Base-by-base conservation (phyloP, 1,140 invertebrate species). In the Pissodes strobi region DNA sequence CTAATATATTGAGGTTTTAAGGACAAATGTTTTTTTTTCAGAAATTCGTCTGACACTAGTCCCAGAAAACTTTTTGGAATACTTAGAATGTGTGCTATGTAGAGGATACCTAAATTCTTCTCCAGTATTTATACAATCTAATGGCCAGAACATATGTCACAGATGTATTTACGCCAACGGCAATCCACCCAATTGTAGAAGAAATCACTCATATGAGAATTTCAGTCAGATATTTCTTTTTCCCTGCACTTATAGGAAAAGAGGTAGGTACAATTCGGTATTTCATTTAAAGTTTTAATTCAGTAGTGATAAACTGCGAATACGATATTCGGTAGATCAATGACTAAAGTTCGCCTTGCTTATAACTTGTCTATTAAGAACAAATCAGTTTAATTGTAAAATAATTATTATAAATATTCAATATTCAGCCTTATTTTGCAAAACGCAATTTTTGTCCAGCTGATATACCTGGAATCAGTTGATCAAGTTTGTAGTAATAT, bases 81-180 rank as follows among this genome's bases (percentile, higher is more conserved):
- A 65, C 6, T 57, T 76, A 21, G 72, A 67, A 45, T 78, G 76
- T 39, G 34, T 25, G 4, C 21, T 68, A 23, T 78, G 76, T 30
- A 66, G 69, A 22, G 58, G 66, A 10, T 76, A 76, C 39, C 51
- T 76, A 10, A 74, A 71, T 17, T 66, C 67, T 37, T 46, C 53
- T 2, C 76, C 76, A 8, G 62, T 78, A 5, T 71, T 64, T 45
- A 62, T 74, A 9, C 61, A 65, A 25, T 17, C 56, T 1, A 67
- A 72, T 34, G 72, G 74, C 3, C 66, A 65, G 19, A 75, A 69
- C 48, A 62, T 76, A 15, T 78, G 76, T 37, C 73, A 76, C 38
- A 66, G 76, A 45, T 78, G 76, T 52, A 43, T 62, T 12, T 46
- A 56, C 12, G 25, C 62, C 0, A 74, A 73, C 30, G 66, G 69